Base-by-base conservation (phyloP, 1,140 invertebrate genomes). In the Aricia agestis region DNA sequence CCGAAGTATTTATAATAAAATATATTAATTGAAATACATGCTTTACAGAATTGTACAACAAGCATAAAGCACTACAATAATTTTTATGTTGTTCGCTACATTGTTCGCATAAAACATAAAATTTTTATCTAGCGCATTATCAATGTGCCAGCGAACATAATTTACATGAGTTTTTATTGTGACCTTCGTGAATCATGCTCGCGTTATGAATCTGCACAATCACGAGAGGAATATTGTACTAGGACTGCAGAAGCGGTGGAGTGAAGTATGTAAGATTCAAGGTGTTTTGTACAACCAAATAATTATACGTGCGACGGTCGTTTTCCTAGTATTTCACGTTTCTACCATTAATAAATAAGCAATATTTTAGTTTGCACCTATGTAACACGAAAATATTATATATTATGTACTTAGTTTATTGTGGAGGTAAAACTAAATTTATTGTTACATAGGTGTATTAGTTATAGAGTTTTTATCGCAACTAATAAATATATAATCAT, bases 81-180 rank as follows among this genome's bases (percentile, higher is more conserved):
- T 52, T 15, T 52, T 15, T 15, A 52, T 52, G 45, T 52, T 13
- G 6, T 13, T 52, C 45, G 1, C 45, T 13, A 52, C 45, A 52
- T 52, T 52, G 45, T 52, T 52, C 4, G 45, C 45, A 52, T 52
- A 52, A 52, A 63, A 63, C 19, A 63, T 19, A 59, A 59, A 6
- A 19, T 63, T 63, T 63, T 63, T 63, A 63, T 63, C 59, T 63
- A 25, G 59, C 59, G 18, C 18, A 25, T 25, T 63, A 63, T 63
- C 18, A 63, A 63, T 63, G 18, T 63, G 17, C 59, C 6, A 18
- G 59, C 59, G 59, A 19, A 63, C 59, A 63, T 63, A 63, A 63
- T 63, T 63, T 63, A 63, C 59, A 63, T 63, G 59, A 63, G 59
- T 63, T 63, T 63, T 63, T 63, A 63, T 63, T 25, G 19, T 11